These are phyloP conservation scores for Melanerpes aurifrons DNA, from an alignment of 2,113 vertebrate species.

Conservation along the genomic window DNA sequence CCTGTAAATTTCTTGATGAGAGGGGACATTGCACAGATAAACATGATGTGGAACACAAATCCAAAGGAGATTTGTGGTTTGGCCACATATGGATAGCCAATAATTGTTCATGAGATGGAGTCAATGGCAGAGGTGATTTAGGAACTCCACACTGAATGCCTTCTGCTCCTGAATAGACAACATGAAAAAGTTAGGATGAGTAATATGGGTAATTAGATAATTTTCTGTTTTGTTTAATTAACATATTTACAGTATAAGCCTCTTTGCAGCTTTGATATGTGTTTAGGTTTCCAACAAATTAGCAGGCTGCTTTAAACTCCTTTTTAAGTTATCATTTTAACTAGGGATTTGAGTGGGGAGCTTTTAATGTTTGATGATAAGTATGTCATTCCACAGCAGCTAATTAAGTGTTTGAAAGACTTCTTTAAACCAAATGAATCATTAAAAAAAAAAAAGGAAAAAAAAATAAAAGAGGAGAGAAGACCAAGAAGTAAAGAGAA, in stretches of 20 bases:
- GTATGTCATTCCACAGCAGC: background rate
- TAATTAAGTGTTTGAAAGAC: constrained; percentile 59
- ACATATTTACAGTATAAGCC: constrained; percentile 31
- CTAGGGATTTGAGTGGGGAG: constrained; percentile 19
- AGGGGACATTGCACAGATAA: background rate
- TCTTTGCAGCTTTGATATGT: constrained; percentile 19
- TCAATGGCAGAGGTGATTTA: background rate
- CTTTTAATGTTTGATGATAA: constrained; percentile 43
- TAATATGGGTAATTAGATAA: constrained; percentile 31
- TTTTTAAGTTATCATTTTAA: constrained; percentile 51
- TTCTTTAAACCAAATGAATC: constrained; percentile 10
- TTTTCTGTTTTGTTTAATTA: constrained; percentile 48
- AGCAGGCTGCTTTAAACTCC: constrained; percentile 22
- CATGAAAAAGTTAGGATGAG: constrained; percentile 7
- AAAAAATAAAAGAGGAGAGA: background rate
- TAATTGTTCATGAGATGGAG: background rate
- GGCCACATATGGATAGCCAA: background rate
- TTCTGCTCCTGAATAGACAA: background rate
- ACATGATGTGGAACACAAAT: background rate
- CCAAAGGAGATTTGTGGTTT: background rate
- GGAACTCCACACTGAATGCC: background rate
- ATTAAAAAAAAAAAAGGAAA: background rate
- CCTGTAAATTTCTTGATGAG: background rate
- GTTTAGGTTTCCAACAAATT: constrained; percentile 44
- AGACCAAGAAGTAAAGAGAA: background rate